Base-by-base conservation (phyloP, 2,888 invertebrate genomes). In the Lasius platythorax region DNA sequence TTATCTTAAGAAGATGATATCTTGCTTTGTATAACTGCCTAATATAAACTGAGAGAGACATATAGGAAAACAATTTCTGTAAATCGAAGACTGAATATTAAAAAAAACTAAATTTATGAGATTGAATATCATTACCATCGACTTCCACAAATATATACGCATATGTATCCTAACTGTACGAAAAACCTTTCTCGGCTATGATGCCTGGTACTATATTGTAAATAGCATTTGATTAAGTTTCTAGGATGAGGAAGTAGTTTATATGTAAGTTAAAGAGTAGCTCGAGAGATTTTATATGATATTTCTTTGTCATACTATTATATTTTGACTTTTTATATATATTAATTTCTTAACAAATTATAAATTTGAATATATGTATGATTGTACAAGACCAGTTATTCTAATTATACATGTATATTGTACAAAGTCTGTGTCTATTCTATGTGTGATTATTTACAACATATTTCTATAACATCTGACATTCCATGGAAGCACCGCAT, bases 1-100 rank as follows among this genome's bases (percentile, higher is more conserved):
- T 78, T 6, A 43, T 58, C 67, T 78, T 30, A 37, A 28, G 30
- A 53, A 28, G 37, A 28, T 64, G 8, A 72, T 33, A 33, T 37
- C n/a, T 50, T 64, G 30, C 30, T 79, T 79, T 68, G 56, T 68
- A 79, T 43, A 46, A 58, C n/a, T 67, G 68, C 68, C 58, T 79
- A 68, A 79, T 56, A 68, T 3, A 43, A 68, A 79, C 30, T 46
- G 40, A 58, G 18, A 67, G 2, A n/a, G 2, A 53, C 8, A 53
- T n/a, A 79, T 56, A 79, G 11, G 2, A 79, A 68, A 43, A n/a
- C 11, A 33, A 67, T 75, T 43, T 64, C 28, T 82, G 12, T 68
- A 70, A 58, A 78, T 15, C 43, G 68, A 89, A 89, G 86, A 87
- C 87, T 89, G 89, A 89, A 86, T 87, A 83, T 79, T 85, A 83